Evolutionary conservation across 2,797 vertebrate genomes (phyloP).

Genomic region (Alauda arvensis): DNA sequence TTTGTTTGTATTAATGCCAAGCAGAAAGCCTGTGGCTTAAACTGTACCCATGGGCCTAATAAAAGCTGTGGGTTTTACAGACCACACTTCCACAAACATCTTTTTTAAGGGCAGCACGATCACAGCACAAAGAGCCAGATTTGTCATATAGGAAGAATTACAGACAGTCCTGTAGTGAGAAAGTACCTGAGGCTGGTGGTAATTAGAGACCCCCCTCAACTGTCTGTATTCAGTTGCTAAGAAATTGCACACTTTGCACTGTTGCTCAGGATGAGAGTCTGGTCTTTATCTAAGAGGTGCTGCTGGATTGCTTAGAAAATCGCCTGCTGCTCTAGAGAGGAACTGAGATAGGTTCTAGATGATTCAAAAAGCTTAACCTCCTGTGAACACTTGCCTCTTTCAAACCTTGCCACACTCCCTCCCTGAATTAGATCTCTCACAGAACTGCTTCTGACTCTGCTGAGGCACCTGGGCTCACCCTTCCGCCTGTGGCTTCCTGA

Average conservation of each 20-base stretch:
- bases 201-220: conserved; percentile 21
- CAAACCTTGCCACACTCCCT: background rate
- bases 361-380: background rate
- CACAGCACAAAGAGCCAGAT: background rate
- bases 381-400: background rate
- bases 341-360: background rate
- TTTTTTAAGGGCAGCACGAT: conserved; percentile 20
- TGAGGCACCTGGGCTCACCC: background rate
- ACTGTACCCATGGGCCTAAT: background rate
- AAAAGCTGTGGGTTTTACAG: conserved; percentile 19
- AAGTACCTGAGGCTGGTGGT: conserved; percentile 39
- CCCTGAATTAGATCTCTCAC: background rate
- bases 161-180: conserved; percentile 24
- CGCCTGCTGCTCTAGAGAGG: background rate
- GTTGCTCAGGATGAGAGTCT: background rate
- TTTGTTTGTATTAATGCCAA: conserved; percentile 32
- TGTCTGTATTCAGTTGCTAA: background rate
- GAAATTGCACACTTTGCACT: background rate
- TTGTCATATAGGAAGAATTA: conserved; percentile 7
- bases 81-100: background rate
- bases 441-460: background rate
- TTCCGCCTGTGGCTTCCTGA: background rate
- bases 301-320: background rate
- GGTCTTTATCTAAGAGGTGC: background rate
- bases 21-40: conserved; percentile 23